A percentile compares a stretch with the other conserved stretches of the same genome.
Conservation (phyloP, 2,888 invertebrate genomes). For the Synergus laeviventris region DNA sequence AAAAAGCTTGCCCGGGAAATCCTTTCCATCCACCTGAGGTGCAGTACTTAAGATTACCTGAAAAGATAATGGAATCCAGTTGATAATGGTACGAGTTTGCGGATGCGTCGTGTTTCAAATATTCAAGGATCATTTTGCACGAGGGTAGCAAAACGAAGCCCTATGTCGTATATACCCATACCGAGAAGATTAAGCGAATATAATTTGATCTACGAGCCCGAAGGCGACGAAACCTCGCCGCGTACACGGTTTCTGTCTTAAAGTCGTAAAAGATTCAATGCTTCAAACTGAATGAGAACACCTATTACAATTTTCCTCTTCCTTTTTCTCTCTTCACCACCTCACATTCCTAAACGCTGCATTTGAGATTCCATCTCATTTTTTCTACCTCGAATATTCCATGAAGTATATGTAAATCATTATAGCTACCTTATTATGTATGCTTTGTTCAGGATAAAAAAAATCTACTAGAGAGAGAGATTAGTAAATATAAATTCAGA, state of each 20-base stretch:
- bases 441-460: slow-evolving; percentile 6
- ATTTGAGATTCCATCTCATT: background rate
- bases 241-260: slow-evolving; percentile 72
- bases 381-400: slow-evolving; percentile 19
- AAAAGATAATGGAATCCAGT: slow-evolving; percentile 50
- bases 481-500: slow-evolving; percentile 26
- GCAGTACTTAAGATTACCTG: slow-evolving; percentile 33
- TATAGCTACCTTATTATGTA: background rate
- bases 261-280: slow-evolving; percentile 69
- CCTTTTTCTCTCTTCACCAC: background rate
- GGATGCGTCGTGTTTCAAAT: slow-evolving; percentile 47
- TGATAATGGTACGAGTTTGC: slow-evolving; percentile 42
- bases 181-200: slow-evolving; percentile 59
- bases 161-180: slow-evolving; percentile 25
- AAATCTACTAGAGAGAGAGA: background rate
- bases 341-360: background rate
- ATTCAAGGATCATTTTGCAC: slow-evolving; percentile 55
- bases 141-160: slow-evolving; percentile 36
- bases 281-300: slow-evolving; percentile 56
- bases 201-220: slow-evolving; percentile 62
- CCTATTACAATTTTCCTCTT: slow-evolving; percentile 41
- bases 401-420: background rate
- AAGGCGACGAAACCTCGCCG: slow-evolving; percentile 54
- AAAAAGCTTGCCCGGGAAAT: background rate
- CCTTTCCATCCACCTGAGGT: background rate